Evolutionary conservation across 2,113 vertebrate species (phyloP), one percentile per base, ranked within the genome.

Genomic region (Oplegnathus fasciatus): DNA sequence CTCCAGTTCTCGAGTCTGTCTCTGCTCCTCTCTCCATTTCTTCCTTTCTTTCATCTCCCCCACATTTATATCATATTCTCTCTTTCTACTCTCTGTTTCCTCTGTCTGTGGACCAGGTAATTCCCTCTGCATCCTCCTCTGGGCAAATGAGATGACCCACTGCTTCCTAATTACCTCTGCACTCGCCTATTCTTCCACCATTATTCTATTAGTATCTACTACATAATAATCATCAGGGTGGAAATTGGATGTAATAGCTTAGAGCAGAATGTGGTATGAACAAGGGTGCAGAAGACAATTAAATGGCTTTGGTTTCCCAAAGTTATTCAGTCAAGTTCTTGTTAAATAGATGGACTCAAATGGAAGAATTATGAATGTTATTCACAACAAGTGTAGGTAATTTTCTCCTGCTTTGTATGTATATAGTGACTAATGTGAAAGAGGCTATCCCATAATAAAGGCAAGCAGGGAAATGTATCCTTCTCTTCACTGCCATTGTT

Each of bases 151-250:
- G 88, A 88, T 88, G 92, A 94, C 87, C 92, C 75, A 71, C 82
- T 87, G 91, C 85, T 88, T 87, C 52, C 75, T 91, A 94, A 94
- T 94, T 92, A 90, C 89, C 86, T 83, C 80, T 75, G 58, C 82
- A 67, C 69, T 86, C 82, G 80, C 75, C 77, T 70, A 62, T 90
- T 91, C 85, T 87, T 87, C 73, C 48, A 37, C 78, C 84, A 91
- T 91, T 92, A 92, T 93, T 92, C 88, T 86, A 93, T 94, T 94
- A 94, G 87, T 34, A 88, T 89, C 85, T 83, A 76, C 86, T 73
- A 87, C 80, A 87, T 92, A 90, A 93, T 93, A 91, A 93, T 91
- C 85, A 92, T 86, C 85, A 72, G 83, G 86, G 75, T 88, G 80
- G 86, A 92, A 88, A 93, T 91, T 88, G 71, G 78, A 93, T 87